A percentile compares a stretch with the other conserved stretches of the same genome.
phyloP scores from a whole-genome alignment of 2,797 vertebrate genomes.

The Acrossocheilus wenchowensis region DNA sequence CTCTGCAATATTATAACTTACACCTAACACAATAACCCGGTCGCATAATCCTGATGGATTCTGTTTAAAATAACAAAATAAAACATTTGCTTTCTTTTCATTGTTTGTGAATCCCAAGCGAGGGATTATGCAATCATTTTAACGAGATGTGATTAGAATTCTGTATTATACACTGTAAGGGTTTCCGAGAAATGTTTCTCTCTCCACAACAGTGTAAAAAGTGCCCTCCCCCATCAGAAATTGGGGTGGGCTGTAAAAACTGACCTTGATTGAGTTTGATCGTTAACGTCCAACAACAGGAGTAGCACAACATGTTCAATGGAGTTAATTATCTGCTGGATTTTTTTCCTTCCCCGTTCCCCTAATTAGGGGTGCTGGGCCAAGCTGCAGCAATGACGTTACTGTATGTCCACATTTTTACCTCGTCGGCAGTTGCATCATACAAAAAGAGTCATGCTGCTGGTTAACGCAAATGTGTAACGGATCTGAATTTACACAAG shows the following conservation, averaged over 20 bases:
- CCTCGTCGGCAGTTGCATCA: not conserved
- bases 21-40: not conserved
- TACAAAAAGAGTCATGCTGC: not conserved
- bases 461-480: slow-evolving; percentile 1
- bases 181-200: slow-evolving; percentile 23
- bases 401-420: slow-evolving; percentile 7
- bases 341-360: slow-evolving; percentile 64
- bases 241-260: slow-evolving; percentile 49
- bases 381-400: slow-evolving; percentile 16
- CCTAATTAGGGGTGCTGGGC: slow-evolving; percentile 64
- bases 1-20: not conserved
- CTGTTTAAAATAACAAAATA: not conserved
- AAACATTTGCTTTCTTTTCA: not conserved
- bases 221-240: slow-evolving; percentile 43
- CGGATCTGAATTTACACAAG: slow-evolving; percentile 2
- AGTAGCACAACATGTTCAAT: slow-evolving; percentile 71
- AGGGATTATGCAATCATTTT: not conserved
- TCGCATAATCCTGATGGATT: not conserved
- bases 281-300: slow-evolving; percentile 62
- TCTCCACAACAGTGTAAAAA: slow-evolving; percentile 16
- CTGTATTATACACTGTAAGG: not conserved
- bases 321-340: slow-evolving; percentile 73
- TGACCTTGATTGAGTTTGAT: slow-evolving; percentile 76
- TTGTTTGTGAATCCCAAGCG: not conserved
- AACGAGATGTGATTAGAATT: not conserved